These are phyloP conservation scores for Drosophila rhopaloa DNA, from an alignment of 1,140 invertebrate genomes.

Conservation along the genomic window DNA sequence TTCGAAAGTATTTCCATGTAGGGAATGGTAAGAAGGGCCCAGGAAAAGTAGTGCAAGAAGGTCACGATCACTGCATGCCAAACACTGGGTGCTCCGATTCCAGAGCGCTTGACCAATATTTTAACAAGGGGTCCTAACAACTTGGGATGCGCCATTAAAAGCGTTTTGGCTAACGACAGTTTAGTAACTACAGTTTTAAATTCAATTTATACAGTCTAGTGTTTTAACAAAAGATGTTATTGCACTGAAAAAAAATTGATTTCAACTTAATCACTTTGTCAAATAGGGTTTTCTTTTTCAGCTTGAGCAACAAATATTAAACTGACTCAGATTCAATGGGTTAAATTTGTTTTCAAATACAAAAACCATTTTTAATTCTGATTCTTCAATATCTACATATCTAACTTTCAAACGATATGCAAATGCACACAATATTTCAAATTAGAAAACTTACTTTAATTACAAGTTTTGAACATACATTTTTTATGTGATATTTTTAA, in stretches of 20 bases:
- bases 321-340: neutral
- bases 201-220: conserved; percentile 16
- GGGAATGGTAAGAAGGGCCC: conserved; percentile 99
- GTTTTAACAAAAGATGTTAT: neutral
- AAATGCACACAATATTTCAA: neutral
- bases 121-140: neutral
- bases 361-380: neutral
- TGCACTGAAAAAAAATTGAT: neutral
- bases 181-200: neutral
- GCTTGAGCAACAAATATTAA: too few species aligned
- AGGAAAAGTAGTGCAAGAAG: conserved; percentile 99
- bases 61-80: conserved; percentile 99
- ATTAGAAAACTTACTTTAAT: neutral
- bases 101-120: conserved; percentile 85
- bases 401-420: too few species aligned
- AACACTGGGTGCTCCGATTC: conserved; percentile 96
- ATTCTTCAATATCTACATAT: conserved; percentile 1
- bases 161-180: too few species aligned
- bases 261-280: too few species aligned
- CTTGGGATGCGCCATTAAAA: conserved; percentile 4
- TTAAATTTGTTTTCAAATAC: neutral
- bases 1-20: conserved; percentile 97
- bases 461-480: neutral
- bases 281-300: too few species aligned
- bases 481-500: too few species aligned